Evolutionary conservation across 2,113 vertebrate species (phyloP), one percentile per base, ranked within the genome.

Genomic region (Neotoma lepida): DNA sequence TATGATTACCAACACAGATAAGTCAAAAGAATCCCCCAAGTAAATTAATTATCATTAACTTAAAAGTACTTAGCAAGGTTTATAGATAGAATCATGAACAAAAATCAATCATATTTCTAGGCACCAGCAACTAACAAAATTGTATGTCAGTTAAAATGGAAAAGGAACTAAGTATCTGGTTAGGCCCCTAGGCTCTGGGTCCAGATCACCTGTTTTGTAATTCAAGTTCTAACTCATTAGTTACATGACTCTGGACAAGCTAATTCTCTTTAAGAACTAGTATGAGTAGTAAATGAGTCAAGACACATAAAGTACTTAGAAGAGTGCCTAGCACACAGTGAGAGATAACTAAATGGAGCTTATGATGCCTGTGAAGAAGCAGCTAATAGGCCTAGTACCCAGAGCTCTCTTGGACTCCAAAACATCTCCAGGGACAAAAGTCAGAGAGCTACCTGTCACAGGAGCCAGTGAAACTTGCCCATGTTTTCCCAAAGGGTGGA

Each of bases 401-500:
- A 89, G 30, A 51, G 84, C 33, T 92, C 86, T 88, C 68, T 14
- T 89, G 74, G 74, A 91, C 89, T 96, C 89, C 64, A 96, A 85
- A 39, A 26, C 22, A 81, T 85, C 89, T 93, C 91, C 68, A 66
- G 68, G 64, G 89, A 88, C 95, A 85, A 86, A 51, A 73, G 26
- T 82, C 54, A 92, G 54, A 58, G 44, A 95, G 82, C 17, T 44
- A 80, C 81, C 76, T 95, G 61, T 94, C 91, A 89, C 58, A 91
- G 51, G 39, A 95, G 74, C 58, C 73, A 95, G 58, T 86, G 84
- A 94, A 95, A 95, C 73, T 80, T 64, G 86, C 44, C 18, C 58
- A 76, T 80, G 68, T 91, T 95, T 94, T 93, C 95, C 94, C 51
- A 28, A 89, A 91, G 87, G 89, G 86, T 91, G 80, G 78, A 51